A percentile compares a stretch with the other conserved stretches of the same genome.
Evolutionary conservation across 2,888 invertebrate species (phyloP).

Genomic region (Cancer borealis): DNA sequence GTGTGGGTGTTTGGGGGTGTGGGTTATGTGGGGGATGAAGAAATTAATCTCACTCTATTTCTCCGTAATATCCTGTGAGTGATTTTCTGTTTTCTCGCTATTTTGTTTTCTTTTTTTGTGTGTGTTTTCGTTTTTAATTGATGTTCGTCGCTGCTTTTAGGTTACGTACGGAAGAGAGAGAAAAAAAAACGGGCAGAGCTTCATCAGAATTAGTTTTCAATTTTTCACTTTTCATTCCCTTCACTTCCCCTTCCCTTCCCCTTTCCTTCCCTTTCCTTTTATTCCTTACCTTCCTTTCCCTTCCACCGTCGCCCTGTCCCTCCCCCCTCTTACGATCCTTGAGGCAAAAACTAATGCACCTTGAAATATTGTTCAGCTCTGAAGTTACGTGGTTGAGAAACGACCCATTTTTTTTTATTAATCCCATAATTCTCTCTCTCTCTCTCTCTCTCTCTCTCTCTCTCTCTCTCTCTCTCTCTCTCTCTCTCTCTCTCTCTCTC

Average conservation of each 20-base stretch:
- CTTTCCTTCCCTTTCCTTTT: neutral
- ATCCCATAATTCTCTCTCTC: neutral
- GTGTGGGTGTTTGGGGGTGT: neutral
- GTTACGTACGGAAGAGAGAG: neutral
- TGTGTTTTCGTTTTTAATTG: too few species aligned
- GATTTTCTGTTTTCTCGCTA: neutral
- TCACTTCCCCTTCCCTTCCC: neutral
- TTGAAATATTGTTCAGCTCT: neutral
- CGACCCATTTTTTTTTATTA: neutral
- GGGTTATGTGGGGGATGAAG: neutral
- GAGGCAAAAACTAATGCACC: neutral
- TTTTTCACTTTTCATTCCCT: neutral
- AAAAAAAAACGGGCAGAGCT: neutral
- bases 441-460: constrained; percentile 47
- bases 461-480: constrained; percentile 50
- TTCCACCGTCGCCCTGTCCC: neutral
- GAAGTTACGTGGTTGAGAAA: neutral
- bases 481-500: constrained; percentile 42
- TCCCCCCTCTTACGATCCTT: neutral
- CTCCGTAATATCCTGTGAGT: neutral
- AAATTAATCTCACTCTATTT: neutral
- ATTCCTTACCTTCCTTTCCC: neutral
- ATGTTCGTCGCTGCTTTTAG: too few species aligned
- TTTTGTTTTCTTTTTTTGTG: too few species aligned
- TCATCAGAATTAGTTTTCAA: neutral